Percentiles rank a stretch among this genome's conserved stretches.
Conservation (phyloP, 2,888 invertebrate species). For the Campoplex nolae region DNA sequence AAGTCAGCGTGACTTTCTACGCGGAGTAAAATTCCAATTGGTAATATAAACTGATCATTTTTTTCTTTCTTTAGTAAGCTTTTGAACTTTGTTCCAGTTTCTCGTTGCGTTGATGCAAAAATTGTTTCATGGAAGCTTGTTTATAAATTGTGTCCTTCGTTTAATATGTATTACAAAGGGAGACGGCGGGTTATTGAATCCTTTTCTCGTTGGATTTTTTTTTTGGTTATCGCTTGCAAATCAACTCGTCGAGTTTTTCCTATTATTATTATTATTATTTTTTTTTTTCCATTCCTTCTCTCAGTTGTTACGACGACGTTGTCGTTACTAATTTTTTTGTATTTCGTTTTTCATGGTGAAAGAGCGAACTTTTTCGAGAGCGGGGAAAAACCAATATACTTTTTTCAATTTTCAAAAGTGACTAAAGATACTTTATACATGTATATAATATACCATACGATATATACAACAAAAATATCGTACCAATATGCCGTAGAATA, state of each 20-base stretch:
- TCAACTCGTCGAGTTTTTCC: constrained; percentile 38
- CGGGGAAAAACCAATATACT: constrained; percentile 22
- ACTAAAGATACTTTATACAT: constrained; percentile 60
- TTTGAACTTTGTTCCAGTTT: constrained; percentile 40
- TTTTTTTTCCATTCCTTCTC: constrained; percentile 43
- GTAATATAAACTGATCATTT: constrained; percentile 35
- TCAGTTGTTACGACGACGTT: background rate
- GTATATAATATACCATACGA: constrained; percentile 59
- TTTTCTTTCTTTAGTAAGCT: constrained; percentile 49
- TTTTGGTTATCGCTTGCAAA: constrained; percentile 39
- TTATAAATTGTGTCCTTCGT: constrained; percentile 56
- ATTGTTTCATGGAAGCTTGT: constrained; percentile 64
- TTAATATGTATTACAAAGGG: background rate
- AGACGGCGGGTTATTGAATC: background rate
- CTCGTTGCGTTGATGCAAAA: constrained; percentile 46
- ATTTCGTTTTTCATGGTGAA: constrained; percentile 36
- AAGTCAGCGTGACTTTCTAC: constrained; percentile 56
- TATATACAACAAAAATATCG: constrained; percentile 73
- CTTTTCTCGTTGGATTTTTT: constrained; percentile 32
- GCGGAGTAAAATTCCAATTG: constrained; percentile 39
- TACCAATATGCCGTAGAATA: constrained; percentile 81
- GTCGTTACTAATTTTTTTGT: too few relatives aligned
- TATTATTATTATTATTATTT: constrained; percentile 19
- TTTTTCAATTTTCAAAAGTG: constrained; percentile 22
- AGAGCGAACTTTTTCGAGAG: constrained; percentile 15